Evolutionary conservation across 1,140 invertebrate species (phyloP).

Genomic region (Sweltsa coloradensis): DNA sequence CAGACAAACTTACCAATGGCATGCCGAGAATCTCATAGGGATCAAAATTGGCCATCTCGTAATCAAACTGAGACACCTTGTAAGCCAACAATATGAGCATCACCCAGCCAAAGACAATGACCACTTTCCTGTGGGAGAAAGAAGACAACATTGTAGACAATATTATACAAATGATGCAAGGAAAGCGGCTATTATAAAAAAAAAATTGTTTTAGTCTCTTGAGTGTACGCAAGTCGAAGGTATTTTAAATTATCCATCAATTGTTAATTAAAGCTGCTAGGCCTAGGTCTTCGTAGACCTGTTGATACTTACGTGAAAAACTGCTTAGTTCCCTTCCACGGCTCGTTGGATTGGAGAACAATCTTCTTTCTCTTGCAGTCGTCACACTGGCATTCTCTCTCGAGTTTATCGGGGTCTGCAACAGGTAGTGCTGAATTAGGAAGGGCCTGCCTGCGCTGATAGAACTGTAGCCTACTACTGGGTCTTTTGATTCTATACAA

Average conservation of each 20-base stretch:
- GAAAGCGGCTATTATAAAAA: not conserved
- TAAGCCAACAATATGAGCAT: constrained; percentile 78
- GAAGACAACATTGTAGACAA: constrained; percentile 7
- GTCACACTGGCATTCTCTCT: constrained; percentile 74
- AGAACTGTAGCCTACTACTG: too few relatives aligned
- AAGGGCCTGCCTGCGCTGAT: too few relatives aligned
- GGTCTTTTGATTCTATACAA: too few relatives aligned
- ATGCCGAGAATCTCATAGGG: constrained; percentile 93
- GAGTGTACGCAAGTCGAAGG: not conserved
- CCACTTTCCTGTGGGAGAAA: constrained; percentile 41
- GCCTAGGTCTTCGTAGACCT: not conserved
- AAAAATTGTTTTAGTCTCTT: not conserved
- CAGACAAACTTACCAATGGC: constrained; percentile 48
- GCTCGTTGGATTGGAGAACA: constrained; percentile 67
- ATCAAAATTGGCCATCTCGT: constrained; percentile 97
- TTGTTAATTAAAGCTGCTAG: too few relatives aligned
- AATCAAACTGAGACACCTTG: constrained; percentile 95
- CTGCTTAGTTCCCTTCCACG: constrained; percentile 73
- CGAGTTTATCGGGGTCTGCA: constrained; percentile 58
- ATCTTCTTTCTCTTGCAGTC: constrained; percentile 75
- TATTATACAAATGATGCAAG: not conserved
- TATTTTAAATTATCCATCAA: not conserved
- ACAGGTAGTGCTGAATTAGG: too few relatives aligned
- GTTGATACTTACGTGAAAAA: constrained; percentile 31
- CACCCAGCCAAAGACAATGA: constrained; percentile 77